phyloP scores from a whole-genome alignment of 2,888 invertebrate genomes.

The Orthosia gracilis region DNA sequence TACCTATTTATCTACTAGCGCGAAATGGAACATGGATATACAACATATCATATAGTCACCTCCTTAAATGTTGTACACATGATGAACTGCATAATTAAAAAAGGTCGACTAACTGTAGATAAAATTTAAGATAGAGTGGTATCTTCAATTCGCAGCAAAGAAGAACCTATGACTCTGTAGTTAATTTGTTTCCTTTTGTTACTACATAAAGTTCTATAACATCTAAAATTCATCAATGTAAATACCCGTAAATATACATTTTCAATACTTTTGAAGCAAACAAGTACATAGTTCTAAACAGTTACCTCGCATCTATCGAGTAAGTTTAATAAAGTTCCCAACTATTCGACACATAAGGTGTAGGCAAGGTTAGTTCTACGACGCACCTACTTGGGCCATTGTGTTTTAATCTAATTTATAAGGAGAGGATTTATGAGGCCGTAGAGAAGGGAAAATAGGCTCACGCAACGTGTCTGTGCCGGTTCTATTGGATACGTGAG shows the following conservation, averaged over 20 bases:
- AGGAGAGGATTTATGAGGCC: conserved; percentile 83
- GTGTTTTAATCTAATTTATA: conserved; percentile 85
- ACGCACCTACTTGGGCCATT: conserved; percentile 72
- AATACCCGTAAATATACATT: background rate
- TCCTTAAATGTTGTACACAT: no score
- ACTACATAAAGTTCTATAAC: background rate
- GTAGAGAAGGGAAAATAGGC: conserved; percentile 80
- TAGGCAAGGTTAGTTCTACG: conserved; percentile 64
- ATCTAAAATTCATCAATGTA: conserved; percentile 16
- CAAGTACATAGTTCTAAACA: conserved; percentile 19
- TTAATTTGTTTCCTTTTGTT: no score
- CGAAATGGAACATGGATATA: no score
- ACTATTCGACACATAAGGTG: conserved; percentile 55
- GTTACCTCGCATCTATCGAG: conserved; percentile 26
- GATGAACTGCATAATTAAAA: no score
- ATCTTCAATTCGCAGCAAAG: no score
- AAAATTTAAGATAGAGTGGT: no score
- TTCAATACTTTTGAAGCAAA: conserved; percentile 21
- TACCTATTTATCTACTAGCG: no score
- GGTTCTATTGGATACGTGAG: conserved; percentile 84
- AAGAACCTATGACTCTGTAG: no score
- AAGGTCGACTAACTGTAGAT: no score
- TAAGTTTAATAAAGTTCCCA: conserved; percentile 57
- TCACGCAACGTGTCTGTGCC: conserved; percentile 83
- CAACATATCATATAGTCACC: no score